Evolutionary conservation across 2,113 vertebrate genomes (phyloP).

Genomic region (Brachionichthys hirsutus): DNA sequence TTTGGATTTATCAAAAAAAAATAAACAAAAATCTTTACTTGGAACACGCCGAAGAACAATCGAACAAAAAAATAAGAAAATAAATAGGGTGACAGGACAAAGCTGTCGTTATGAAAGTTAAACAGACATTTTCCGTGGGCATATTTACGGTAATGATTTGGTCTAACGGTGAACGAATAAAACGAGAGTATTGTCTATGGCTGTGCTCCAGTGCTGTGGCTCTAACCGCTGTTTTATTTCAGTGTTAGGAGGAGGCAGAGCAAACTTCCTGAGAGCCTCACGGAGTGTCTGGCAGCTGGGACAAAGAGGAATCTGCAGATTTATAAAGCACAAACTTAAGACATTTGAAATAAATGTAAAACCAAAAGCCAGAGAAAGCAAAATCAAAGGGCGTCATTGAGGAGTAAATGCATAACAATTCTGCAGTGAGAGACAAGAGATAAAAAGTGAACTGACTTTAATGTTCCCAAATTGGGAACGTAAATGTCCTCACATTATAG

Average conservation of each 20-base stretch:
- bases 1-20: no score
- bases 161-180: conserved; percentile 26
- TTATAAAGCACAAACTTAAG: conserved; percentile 9
- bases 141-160: conserved; percentile 9
- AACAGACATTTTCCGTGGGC: conserved; percentile 3
- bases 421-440: background rate
- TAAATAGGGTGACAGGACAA: background rate
- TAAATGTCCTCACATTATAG: no score
- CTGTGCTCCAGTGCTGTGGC: conserved; percentile 26
- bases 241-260: conserved; percentile 5
- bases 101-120: no score
- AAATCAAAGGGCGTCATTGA: background rate
- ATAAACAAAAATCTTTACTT: no score
- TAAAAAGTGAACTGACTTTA: background rate
- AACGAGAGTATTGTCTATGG: conserved; percentile 39
- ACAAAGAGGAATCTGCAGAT: conserved; percentile 5
- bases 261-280: conserved; percentile 17
- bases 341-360: background rate
- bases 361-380: background rate
- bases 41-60: no score
- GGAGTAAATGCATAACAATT: background rate
- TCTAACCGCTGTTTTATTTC: conserved; percentile 43
- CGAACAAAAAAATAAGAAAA: no score
- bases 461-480: no score
- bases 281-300: conserved; percentile 9